Evolutionary conservation across 2,113 vertebrate genomes (phyloP).

Genomic region (Brienomyrus brachyistius): DNA sequence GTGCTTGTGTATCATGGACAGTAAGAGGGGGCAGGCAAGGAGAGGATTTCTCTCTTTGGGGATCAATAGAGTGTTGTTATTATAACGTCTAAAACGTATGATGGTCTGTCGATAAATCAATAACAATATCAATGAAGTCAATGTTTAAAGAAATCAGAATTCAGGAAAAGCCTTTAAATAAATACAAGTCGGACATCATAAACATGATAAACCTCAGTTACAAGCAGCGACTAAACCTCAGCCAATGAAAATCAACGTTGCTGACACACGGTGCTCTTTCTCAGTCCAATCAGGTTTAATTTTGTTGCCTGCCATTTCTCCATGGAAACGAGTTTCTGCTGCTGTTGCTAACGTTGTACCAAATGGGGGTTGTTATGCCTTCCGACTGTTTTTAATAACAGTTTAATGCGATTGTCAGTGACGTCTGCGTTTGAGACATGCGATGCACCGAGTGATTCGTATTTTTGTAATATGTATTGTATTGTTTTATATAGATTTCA

Average conservation of each 20-base stretch:
- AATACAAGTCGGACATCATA: neutral
- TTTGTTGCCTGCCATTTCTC: neutral
- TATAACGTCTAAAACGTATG: no score
- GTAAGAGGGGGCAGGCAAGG: no score
- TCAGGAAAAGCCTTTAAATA: no score
- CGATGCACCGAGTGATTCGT: neutral
- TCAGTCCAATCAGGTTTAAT: conserved; percentile 4
- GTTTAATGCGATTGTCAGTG: neutral
- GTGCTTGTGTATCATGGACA: no score
- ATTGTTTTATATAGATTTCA: conserved; percentile 14
- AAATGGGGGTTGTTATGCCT: neutral
- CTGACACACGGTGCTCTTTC: neutral
- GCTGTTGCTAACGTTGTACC: neutral
- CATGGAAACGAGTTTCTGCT: conserved; percentile 15
- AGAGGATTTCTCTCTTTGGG: no score
- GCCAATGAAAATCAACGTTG: conserved; percentile 13
- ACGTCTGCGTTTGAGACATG: neutral
- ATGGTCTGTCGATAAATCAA: no score
- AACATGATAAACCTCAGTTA: neutral
- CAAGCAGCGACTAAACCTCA: neutral
- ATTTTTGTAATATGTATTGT: conserved; percentile 9
- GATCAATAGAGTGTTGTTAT: no score
- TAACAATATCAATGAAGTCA: no score
- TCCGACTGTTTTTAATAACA: neutral
- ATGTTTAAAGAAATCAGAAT: no score